Conservation (phyloP, 2,113 vertebrate species). For the Crotalus helleri region DNA sequence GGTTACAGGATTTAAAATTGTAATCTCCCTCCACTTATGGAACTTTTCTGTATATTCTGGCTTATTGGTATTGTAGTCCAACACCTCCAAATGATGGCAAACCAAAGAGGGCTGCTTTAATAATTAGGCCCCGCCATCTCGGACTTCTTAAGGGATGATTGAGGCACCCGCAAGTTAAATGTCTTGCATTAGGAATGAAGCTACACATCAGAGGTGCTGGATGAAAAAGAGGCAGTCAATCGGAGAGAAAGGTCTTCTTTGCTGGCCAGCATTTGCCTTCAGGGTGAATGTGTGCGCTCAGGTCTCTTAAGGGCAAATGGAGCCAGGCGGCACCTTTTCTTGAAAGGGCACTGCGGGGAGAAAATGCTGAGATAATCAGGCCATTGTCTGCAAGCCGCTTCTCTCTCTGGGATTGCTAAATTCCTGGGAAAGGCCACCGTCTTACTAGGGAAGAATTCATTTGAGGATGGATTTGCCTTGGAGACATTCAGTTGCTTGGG, state of each 20-base stretch:
- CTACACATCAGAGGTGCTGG: neutral
- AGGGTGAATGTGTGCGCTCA: neutral
- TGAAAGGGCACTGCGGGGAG: neutral
- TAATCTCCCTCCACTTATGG: neutral
- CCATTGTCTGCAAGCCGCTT: neutral
- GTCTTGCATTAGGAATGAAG: neutral
- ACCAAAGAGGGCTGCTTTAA: neutral
- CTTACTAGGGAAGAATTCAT: conserved; percentile 1
- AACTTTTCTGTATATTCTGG: neutral
- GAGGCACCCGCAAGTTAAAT: neutral
- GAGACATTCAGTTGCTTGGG: neutral
- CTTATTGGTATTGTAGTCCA: neutral
- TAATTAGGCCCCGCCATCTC: neutral
- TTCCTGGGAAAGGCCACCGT: neutral
- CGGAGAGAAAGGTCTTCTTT: neutral
- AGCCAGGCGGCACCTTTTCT: conserved; percentile 1
- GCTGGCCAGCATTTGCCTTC: neutral
- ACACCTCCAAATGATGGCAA: neutral
- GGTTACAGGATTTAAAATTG: neutral
- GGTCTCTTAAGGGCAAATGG: conserved; percentile 4
- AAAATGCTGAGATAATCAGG: conserved; percentile 2
- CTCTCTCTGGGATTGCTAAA: neutral
- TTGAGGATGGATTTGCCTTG: neutral
- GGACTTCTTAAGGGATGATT: neutral
- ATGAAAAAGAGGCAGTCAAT: neutral